A percentile compares a stretch with the other conserved stretches of the same genome.
Evolutionary conservation across 1,140 invertebrate genomes (phyloP).

Genomic region (Lysiphlebus fabarum): DNA sequence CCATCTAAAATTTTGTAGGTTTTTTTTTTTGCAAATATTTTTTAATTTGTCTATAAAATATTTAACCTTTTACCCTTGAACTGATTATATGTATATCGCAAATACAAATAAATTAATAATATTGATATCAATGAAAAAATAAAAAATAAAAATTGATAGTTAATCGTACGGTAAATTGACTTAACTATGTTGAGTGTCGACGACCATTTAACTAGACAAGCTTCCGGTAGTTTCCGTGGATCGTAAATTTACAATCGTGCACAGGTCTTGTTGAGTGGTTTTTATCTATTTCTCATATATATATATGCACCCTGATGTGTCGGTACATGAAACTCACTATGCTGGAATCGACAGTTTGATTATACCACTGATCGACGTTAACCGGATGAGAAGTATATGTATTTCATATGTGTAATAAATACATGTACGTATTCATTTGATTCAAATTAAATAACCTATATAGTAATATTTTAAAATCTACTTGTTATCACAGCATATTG

Average conservation of each 20-base stretch:
- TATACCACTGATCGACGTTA: conserved; percentile 18
- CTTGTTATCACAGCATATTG: too few species aligned
- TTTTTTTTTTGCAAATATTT: too few species aligned
- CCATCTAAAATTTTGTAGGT: too few species aligned
- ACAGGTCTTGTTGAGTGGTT: background rate
- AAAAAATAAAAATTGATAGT: background rate
- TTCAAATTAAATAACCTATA: too few species aligned
- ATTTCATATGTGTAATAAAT: too few species aligned
- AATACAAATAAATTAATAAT: too few species aligned
- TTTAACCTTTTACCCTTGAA: too few species aligned
- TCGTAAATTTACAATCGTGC: conserved; percentile 14
- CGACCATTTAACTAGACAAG: conserved; percentile 10
- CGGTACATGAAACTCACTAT: conserved; percentile 5
- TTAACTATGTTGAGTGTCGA: background rate
- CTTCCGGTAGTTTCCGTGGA: conserved; percentile 4
- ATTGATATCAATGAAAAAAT: background rate
- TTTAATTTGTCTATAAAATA: too few species aligned
- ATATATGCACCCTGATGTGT: background rate
- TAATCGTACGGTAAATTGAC: background rate
- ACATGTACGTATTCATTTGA: too few species aligned
- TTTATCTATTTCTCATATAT: too few species aligned
- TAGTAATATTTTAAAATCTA: too few species aligned
- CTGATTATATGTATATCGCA: too few species aligned
- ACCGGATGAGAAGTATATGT: background rate
- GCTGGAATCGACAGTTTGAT: conserved; percentile 20